These are phyloP conservation scores for Lasiurus cinereus DNA, from an alignment of 2,113 vertebrate genomes.

Conservation along the genomic window DNA sequence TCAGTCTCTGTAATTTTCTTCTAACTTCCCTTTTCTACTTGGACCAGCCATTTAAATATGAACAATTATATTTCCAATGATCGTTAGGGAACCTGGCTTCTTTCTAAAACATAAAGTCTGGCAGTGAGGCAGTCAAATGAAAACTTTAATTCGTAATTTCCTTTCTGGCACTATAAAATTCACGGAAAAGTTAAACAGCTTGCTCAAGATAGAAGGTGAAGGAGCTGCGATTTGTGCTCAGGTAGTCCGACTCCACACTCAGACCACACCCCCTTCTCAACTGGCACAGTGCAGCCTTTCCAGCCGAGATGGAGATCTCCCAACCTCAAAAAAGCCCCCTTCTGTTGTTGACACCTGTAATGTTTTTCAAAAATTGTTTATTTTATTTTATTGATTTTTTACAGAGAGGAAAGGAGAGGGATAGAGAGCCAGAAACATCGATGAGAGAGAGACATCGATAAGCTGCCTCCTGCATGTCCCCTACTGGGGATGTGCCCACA, in stretches of 20 bases:
- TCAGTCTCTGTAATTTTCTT: neutral
- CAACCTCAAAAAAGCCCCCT: neutral
- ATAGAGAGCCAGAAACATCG: no score
- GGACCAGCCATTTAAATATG: neutral
- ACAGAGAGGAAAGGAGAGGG: no score
- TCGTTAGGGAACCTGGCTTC: neutral
- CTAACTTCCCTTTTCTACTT: neutral
- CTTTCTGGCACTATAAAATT: neutral
- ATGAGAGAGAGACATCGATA: no score
- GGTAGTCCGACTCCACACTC: neutral
- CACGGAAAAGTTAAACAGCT: neutral
- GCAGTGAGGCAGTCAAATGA: neutral
- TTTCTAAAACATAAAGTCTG: slow-evolving; percentile 5
- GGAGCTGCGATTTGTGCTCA: neutral
- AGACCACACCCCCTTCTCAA: neutral
- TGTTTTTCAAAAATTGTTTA: no score
- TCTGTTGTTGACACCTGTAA: neutral
- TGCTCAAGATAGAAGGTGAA: neutral
- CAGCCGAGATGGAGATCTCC: neutral
- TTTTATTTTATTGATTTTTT: no score
- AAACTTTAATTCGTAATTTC: neutral
- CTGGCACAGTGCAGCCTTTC: neutral
- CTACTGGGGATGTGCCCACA: no score
- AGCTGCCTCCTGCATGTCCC: no score
- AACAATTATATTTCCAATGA: neutral